Evolutionary conservation across 2,888 invertebrate genomes (phyloP), one percentile per base, ranked within the genome.

Genomic region (Drosophila subsilvestris): DNA sequence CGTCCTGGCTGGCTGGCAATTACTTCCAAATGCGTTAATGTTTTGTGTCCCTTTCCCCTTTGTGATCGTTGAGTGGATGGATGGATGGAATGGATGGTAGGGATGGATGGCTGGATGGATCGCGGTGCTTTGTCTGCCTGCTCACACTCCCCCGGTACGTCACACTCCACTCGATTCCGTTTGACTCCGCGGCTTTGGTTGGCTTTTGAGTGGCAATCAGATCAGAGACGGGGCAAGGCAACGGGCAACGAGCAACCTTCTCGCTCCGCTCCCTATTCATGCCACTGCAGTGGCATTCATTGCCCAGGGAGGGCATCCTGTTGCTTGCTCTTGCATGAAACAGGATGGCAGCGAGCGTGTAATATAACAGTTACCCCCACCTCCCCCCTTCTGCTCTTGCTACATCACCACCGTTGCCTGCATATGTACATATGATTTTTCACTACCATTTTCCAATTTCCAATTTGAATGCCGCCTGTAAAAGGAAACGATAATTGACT

Each of bases 331-430:
- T 87, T 80, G 76, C 89, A 82, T 89, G 80, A 89, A 89, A 89
- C 89, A 89, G 89, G 90, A 89, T 89, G 89, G 79, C 88, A 89
- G 87, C 73, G 80, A 89, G 71, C 88, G 89, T 89, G 79, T 87
- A 89, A 89, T 85, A 76, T 70, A 37, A 67, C 70, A 58, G 66
- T 63, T 73, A 42, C 47, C 73, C 49, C 60, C 48, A 44, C 49
- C 25, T 6, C 18, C n/a, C 18, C 29, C 44, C 22, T 17, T 53
- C 53, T 4, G 6, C 37, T 5, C 45, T 53, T 14, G 22, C 54
- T 25, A 14, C 27, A 22, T 22, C 22, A 57, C 74, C 63, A 32
- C 37, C n/a, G 37, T n/a, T 37, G 37, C 37, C 37, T 7, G 14
- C 37, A 37, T n/a, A n/a, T n/a, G n/a, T n/a, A n/a, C 25, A 6